phyloP scores from a whole-genome alignment of 2,797 vertebrate species.

The Argyrosomus regius region DNA sequence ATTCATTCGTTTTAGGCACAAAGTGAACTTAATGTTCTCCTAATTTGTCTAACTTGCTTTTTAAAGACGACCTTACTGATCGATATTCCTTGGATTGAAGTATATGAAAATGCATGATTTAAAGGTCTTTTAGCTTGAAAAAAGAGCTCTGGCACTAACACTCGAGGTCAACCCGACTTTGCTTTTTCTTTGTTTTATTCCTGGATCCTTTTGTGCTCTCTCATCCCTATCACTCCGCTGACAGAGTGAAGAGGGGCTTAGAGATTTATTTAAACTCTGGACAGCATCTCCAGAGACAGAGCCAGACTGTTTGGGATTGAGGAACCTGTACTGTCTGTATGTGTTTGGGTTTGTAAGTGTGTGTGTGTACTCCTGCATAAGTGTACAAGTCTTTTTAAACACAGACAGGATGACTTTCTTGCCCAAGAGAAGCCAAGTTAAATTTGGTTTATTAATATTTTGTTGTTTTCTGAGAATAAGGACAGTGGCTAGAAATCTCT shows the following conservation, averaged over 20 bases:
- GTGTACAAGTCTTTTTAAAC: constrained; percentile 3
- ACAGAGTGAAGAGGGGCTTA: constrained; percentile 50
- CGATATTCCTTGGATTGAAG: not conserved
- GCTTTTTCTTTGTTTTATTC: constrained; percentile 37
- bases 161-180: constrained; percentile 29
- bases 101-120: constrained; percentile 27
- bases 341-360: constrained; percentile 18
- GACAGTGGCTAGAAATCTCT: not conserved
- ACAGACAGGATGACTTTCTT: constrained; percentile 3
- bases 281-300: constrained; percentile 33
- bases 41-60: not conserved
- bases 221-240: constrained; percentile 39
- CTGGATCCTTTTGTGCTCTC: constrained; percentile 14
- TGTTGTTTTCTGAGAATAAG: constrained; percentile 1
- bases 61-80: constrained; percentile 4
- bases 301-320: constrained; percentile 20
- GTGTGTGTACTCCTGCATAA: constrained; percentile 1
- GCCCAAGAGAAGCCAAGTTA: constrained; percentile 31
- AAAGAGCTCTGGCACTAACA: not conserved
- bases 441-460: constrained; percentile 6
- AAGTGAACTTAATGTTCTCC: not conserved
- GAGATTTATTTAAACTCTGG: constrained; percentile 52
- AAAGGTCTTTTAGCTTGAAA: not conserved
- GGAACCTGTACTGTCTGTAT: constrained; percentile 15
- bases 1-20: constrained; percentile 1